A percentile compares a stretch with the other conserved stretches of the same genome.
Evolutionary conservation across 1,140 invertebrate species (phyloP).

Genomic region (Trichonephila inaurata): DNA sequence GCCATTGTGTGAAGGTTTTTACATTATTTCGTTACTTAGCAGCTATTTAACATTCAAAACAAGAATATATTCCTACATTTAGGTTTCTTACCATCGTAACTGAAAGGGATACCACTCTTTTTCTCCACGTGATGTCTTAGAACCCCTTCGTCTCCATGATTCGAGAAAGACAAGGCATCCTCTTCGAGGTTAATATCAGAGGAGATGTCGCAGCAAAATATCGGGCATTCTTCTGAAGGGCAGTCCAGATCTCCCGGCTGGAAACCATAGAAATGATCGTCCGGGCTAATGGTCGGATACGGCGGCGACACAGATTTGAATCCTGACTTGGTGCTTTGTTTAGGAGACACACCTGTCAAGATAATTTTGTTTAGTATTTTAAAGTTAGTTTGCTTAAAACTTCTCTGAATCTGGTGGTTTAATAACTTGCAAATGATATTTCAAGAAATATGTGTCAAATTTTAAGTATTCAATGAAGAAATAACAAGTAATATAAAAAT

Average conservation of each 20-base stretch:
- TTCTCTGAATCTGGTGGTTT: no score
- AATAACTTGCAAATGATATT: no score
- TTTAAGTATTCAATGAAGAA: no score
- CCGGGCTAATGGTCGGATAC: background rate
- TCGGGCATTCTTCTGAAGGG: slow-evolving; percentile 4
- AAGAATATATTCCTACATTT: no score
- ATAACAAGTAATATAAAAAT: no score
- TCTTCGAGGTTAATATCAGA: background rate
- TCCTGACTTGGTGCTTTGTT: background rate
- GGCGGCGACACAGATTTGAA: background rate
- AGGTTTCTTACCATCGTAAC: background rate
- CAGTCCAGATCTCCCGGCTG: background rate
- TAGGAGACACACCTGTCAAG: slow-evolving; percentile 7
- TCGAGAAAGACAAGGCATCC: background rate
- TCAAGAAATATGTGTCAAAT: no score
- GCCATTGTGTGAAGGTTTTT: no score
- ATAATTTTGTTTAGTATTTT: no score
- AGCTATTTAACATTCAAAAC: no score
- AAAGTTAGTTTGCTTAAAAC: no score
- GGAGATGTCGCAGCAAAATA: slow-evolving; percentile 43
- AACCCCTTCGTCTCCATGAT: background rate
- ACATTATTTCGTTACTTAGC: no score
- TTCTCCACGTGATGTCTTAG: background rate
- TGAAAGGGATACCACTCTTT: background rate
- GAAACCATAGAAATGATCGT: background rate